Percentiles rank a stretch among this genome's conserved stretches.
phyloP scores from a whole-genome alignment of 1,140 invertebrate genomes.

The Calephelis nemesis region DNA sequence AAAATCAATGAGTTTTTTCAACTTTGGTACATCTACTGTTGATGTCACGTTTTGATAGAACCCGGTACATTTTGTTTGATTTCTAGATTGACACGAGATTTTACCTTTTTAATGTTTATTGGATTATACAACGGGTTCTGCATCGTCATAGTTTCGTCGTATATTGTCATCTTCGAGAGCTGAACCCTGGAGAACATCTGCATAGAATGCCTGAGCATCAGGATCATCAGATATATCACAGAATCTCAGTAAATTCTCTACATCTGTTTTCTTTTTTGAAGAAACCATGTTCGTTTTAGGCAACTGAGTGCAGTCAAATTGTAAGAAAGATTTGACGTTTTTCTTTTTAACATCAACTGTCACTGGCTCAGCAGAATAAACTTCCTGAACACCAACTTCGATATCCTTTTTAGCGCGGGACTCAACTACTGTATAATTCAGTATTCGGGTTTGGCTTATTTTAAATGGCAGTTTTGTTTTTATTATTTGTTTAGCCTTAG shows the following conservation, averaged over 20 bases:
- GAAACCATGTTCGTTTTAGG: not conserved
- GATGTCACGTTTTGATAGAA: too few species aligned
- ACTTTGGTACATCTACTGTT: too few species aligned
- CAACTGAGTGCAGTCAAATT: not conserved
- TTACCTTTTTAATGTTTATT: too few species aligned
- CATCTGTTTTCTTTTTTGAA: too few species aligned
- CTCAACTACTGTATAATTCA: not conserved
- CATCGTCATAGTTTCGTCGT: not conserved
- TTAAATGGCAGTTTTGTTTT: not conserved
- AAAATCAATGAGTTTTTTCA: too few species aligned
- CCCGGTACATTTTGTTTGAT: too few species aligned
- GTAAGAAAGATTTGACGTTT: not conserved
- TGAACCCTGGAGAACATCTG: not conserved
- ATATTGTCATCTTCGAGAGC: not conserved
- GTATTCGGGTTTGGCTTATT: not conserved
- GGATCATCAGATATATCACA: too few species aligned
- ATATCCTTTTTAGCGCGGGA: not conserved
- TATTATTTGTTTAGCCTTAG: not conserved
- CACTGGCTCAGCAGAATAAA: constrained; percentile 1
- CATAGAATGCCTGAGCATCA: too few species aligned
- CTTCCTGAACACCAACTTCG: not conserved
- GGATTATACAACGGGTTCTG: not conserved
- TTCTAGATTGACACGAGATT: too few species aligned
- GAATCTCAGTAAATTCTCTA: too few species aligned
- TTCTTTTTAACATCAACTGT: constrained; percentile 3